Base-by-base conservation (phyloP, 2,113 vertebrate genomes). In the Chloroceryle aenea region DNA sequence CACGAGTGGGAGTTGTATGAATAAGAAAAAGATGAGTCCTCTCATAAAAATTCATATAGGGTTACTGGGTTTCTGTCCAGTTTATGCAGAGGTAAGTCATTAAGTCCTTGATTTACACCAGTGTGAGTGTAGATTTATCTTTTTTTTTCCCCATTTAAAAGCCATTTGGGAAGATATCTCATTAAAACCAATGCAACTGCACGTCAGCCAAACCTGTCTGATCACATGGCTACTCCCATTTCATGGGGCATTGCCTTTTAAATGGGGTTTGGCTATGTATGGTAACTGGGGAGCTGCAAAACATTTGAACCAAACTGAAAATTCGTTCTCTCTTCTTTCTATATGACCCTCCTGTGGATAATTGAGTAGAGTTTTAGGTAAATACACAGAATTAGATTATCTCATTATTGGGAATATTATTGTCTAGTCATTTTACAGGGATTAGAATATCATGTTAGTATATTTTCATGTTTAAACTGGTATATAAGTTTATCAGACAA, bases 291-390 rank as follows among this genome's bases (percentile, higher is more conserved):
- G 11, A 56, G 89, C n/a, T 85, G 29, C 19, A 1, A 48, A 25
- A 53, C 4, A 15, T 62, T 88, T 69, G 68, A 80, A 84, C 17
- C 50, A 27, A 85, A 80, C 16, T 73, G 62, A 77, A 88, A 85
- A 85, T 84, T 95, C 82, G 53, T 87, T 93, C 53, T 82, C 71
- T 95, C n/a, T 85, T 79, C 59, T 92, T 94, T 59, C 76, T 69
- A 66, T 26, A 12, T 50, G 15, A 32, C 27, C 2, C 2, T 75
- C 5, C 36, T 62, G 2, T 38, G 69, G n/a, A 21, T 68, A 45
- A 5, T 32, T 81, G 30, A 21, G 85, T 50, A 56, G 58, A 53
- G 12, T 79, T 82, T 68, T 47, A 83, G 47, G 18, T 63, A 89
- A 48, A 50, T 67, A 10, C 7, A 10, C 22, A 26, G 73, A 74